A percentile compares a stretch with the other conserved stretches of the same genome.
phyloP scores from a whole-genome alignment of 2,888 invertebrate genomes.

The Amblyjoppa proteus region DNA sequence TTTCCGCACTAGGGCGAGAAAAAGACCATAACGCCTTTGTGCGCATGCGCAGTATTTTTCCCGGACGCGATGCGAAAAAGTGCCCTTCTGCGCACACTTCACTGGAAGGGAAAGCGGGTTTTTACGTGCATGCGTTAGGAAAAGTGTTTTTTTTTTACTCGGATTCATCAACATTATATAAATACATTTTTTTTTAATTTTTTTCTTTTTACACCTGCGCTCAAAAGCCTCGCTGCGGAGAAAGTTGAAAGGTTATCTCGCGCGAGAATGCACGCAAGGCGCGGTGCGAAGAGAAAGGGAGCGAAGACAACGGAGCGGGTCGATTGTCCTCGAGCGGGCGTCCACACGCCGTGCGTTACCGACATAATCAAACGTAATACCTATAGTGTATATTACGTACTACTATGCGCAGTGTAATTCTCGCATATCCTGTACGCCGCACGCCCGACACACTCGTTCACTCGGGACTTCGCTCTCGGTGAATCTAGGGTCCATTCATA shows the following conservation, averaged over 20 bases:
- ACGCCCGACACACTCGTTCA: conserved; percentile 2
- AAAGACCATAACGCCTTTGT: no score
- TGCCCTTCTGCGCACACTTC: no score
- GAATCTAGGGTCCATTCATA: conserved; percentile 61
- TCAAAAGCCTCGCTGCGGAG: background rate
- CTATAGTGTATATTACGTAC: conserved; percentile 4
- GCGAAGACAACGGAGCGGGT: background rate
- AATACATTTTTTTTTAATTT: background rate
- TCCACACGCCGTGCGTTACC: conserved; percentile 22
- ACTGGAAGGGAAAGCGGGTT: no score
- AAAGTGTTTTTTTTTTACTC: no score
- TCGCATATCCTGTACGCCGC: conserved; percentile 17
- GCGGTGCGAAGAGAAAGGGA: background rate
- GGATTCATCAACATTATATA: no score
- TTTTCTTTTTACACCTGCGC: background rate
- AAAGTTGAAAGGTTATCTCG: conserved; percentile 16
- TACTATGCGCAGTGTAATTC: background rate
- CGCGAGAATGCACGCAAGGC: background rate
- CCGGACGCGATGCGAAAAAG: no score
- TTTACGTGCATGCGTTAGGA: no score
- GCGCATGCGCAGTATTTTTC: no score
- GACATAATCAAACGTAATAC: conserved; percentile 48
- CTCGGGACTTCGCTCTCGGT: conserved; percentile 6
- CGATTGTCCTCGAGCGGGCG: conserved; percentile 25
- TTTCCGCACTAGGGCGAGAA: no score